Evolutionary conservation across 2,113 vertebrate species (phyloP), one percentile per base, ranked within the genome.

Genomic region (Potamarius usumacintae): DNA sequence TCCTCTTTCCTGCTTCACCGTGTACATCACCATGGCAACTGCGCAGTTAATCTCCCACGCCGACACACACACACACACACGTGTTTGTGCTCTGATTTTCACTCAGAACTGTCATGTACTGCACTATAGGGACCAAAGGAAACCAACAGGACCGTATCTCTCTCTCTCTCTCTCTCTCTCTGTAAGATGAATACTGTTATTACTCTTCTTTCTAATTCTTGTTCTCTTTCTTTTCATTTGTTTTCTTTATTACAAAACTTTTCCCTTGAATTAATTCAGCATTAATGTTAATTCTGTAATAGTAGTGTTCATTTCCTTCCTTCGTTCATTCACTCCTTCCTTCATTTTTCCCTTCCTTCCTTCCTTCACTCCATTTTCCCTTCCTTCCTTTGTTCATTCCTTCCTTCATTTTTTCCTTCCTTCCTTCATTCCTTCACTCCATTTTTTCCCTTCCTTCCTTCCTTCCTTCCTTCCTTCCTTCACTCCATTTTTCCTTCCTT

Each of bases 41-140:
- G 17, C 25, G 34, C 48, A 57, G 20, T 52, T 25, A 81, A 67
- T 86, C 85, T 86, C 77, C 85, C 78, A 79, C 77, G 74, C 74
- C 22, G 5, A 52, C 48, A 77, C 42, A 74, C 18, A 22, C 71
- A 11, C 71, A 25, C 62, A 7, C 67, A 52, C 72, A 25, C 22
- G 74, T 50, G 42, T 77, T 63, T 85, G 34, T 85, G 77, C 62
- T 48, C 76, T n/a, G 76, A 18, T 22, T 42, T 78, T 78, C 34
- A 15, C 77, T 22, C 18, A 30, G 27, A 25, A 53, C 48, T 81
- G 22, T 48, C 20, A 55, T 53, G 48, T 55, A 48, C 74, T 55
- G 42, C 25, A 34, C 25, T 86, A 80, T 67, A 71, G 50, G 62
- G 17, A 50, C 63, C 25, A 79, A 15, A 8, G 7, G n/a, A 86